A percentile compares a stretch with the other conserved stretches of the same genome.
Conservation (phyloP, 2,797 vertebrate genomes). For the Melanotaenia trifasciata region DNA sequence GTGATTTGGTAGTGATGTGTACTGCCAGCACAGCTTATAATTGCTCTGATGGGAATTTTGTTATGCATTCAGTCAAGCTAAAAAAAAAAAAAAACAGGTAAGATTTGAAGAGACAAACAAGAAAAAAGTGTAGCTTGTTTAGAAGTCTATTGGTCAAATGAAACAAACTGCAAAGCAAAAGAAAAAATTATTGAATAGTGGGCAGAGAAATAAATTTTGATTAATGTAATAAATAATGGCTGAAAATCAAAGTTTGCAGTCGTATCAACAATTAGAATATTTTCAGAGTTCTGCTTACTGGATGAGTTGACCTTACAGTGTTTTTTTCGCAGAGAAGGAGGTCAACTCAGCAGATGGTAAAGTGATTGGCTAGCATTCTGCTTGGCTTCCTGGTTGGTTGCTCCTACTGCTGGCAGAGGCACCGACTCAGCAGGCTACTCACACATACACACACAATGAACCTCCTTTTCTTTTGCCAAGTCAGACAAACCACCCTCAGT, state of each 20-base stretch:
- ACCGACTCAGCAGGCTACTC: slow-evolving; percentile 67
- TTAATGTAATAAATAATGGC: neutral
- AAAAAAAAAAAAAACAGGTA: neutral
- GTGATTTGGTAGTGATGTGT: neutral
- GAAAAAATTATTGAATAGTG: neutral
- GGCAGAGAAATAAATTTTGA: neutral
- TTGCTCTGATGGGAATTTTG: neutral
- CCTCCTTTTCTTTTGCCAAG: slow-evolving; percentile 70
- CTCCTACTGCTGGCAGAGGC: slow-evolving; percentile 55
- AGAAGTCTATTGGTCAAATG: neutral
- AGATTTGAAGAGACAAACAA: no score
- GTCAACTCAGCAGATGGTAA: slow-evolving; percentile 63
- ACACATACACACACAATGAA: slow-evolving; percentile 68
- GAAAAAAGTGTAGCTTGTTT: neutral
- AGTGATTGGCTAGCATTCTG: slow-evolving; percentile 54
- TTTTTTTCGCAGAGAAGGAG: slow-evolving; percentile 23
- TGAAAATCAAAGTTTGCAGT: neutral
- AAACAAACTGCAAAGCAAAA: neutral
- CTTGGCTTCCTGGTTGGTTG: slow-evolving; percentile 53
- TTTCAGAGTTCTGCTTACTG: slow-evolving; percentile 10
- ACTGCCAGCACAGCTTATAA: neutral
- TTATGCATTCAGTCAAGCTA: neutral
- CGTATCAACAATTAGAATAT: slow-evolving; percentile 6
- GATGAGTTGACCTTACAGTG: slow-evolving; percentile 25
- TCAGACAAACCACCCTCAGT: slow-evolving; percentile 46